phyloP scores from a whole-genome alignment of 2,797 vertebrate genomes.

The Falco peregrinus region DNA sequence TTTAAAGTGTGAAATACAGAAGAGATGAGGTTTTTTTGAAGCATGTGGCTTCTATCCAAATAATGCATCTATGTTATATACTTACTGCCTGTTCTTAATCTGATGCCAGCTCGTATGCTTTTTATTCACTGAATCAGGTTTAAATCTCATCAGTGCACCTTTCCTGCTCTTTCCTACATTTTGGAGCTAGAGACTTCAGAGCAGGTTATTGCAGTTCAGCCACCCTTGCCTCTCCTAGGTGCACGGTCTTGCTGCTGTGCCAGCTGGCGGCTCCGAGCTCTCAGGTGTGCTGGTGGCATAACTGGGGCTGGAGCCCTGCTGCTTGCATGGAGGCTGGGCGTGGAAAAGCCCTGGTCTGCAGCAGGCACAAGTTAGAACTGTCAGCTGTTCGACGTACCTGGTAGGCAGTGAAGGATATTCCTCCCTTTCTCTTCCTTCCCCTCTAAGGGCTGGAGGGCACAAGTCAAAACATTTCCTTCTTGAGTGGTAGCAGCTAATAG shows the following conservation, averaged over 20 bases:
- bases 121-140: background rate
- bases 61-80: fast-evolving
- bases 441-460: background rate
- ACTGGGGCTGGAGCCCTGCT: background rate
- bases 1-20: background rate
- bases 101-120: background rate
- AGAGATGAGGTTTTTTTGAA: background rate
- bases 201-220: background rate
- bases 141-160: background rate
- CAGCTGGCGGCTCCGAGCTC: background rate
- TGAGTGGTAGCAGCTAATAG: background rate
- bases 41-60: background rate
- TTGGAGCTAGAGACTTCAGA: background rate
- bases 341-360: background rate
- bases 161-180: background rate
- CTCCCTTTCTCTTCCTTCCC: background rate
- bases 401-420: background rate
- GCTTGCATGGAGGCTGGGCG: no score
- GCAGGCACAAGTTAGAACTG: background rate
- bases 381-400: background rate
- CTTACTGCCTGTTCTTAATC: background rate
- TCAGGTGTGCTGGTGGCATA: fast-evolving
- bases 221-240: background rate
- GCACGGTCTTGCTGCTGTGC: background rate
- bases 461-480: background rate